These are phyloP conservation scores for Strigamia transsilvanica DNA, from an alignment of 2,888 invertebrate species.

Conservation along the genomic window DNA sequence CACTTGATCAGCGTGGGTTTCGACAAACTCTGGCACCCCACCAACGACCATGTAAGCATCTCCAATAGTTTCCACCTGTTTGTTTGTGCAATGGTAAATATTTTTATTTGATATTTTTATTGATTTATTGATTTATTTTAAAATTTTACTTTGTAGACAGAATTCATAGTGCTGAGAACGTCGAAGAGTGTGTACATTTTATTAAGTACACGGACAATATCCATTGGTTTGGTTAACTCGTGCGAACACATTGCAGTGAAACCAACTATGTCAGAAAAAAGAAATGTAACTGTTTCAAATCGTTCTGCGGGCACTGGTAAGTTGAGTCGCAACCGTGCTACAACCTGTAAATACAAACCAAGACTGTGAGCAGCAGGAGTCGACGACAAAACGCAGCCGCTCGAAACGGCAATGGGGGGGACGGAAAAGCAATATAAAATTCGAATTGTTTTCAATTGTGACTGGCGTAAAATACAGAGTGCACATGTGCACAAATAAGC, in stretches of 20 bases:
- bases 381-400: no score
- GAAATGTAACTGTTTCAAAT: slow-evolving; percentile 86
- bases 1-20: slow-evolving; percentile 60
- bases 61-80: slow-evolving; percentile 62
- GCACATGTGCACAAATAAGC: no score
- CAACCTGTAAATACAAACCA: slow-evolving; percentile 30
- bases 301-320: slow-evolving; percentile 50
- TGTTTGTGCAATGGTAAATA: not conserved
- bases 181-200: slow-evolving; percentile 93
- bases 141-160: slow-evolving; percentile 90
- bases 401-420: no score
- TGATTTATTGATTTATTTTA: no score
- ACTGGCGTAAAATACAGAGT: no score
- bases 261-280: slow-evolving; percentile 95
- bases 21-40: slow-evolving; percentile 60
- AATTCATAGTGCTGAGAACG: slow-evolving; percentile 87
- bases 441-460: no score
- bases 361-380: no score
- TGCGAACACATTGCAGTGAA: slow-evolving; percentile 88
- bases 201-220: slow-evolving; percentile 94
- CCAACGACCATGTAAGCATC: slow-evolving; percentile 62
- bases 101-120: no score
- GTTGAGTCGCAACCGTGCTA: slow-evolving; percentile 11
- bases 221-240: slow-evolving; percentile 92
- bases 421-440: no score